Base-by-base conservation (phyloP, 2,113 vertebrate species). In the Poeciliopsis prolifica region DNA sequence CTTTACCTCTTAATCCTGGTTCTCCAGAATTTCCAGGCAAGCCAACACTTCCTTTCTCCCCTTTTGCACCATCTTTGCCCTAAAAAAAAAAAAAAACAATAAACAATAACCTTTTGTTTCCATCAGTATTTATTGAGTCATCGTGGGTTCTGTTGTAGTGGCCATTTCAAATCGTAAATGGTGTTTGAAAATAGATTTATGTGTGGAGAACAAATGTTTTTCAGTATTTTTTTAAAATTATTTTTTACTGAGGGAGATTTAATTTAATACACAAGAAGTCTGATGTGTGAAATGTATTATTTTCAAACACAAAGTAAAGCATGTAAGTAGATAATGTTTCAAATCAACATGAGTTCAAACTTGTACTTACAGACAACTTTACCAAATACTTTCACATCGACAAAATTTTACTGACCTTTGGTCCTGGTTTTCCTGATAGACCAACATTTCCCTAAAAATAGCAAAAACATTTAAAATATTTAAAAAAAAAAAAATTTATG, bases 1-100 rank as follows among this genome's bases (percentile, higher is more conserved):
- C 96, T 96, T 97, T 95, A 96, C 96, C 96, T 96, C 95, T 97
- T 95, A 96, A 94, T 92, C 96, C 95, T 5, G 93, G 80, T 80
- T 92, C 70, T 85, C 95, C 96, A 79, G 94, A 80, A 83, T 91
- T 94, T 82, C 95, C 96, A 24, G 91, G 72, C 35, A 82, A 72
- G 65, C 96, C 95, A 61, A 81, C 30, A 33, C 83, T 86, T 13
- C 96, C 96, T 68, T 94, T 95, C 8, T 95, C 92, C 11, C 96
- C 96, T 83, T 95, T 95, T 7, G 4, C 83, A 31, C 95, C 95
- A 60, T 87, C 88, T 22, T 93, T 93, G 3, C 96, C 96, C 96
- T 97, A 74, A 68, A 86, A 75, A 28, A 28, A 28, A 28, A 28
- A 28, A 28, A 1, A 28, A 28, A 28, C 28, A 28, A 28, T 28